Base-by-base conservation (phyloP, 1,140 invertebrate species). In the Bursaphelenchus mucronatus region DNA sequence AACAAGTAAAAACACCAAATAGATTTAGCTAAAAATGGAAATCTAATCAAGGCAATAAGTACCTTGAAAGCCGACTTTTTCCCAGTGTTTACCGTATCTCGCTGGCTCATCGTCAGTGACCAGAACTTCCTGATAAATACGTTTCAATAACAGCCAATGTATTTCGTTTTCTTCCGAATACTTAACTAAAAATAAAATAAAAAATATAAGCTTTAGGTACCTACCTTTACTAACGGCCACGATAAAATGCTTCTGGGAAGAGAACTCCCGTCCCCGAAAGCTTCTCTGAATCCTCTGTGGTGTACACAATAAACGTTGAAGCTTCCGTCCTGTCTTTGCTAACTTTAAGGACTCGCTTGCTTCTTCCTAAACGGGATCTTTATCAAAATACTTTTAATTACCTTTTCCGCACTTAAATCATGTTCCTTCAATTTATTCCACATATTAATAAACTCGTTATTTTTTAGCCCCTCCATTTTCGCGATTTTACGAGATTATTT, bases 41-140 rank as follows among this genome's bases (percentile, higher is more conserved):
- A 50, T 5, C 15, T 17, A 50, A 50, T 15, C 15, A 50, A 19
- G 15, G 5, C 15, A 50, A 19, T 17, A 1, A 15, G 49, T 15
- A 55, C 54, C 54, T 55, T 55, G 54, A 55, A 55, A 55, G n/a
- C 54, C 54, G 39, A 55, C 54, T 15, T n/a, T 55, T 55, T n/a
- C 13, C 54, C 54, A 55, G 30, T 55, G 54, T n/a, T 55, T 39
- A 15, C 54, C 54, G 6, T 15, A 55, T 21, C 54, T n/a, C n/a
- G 19, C 54, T 13, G 54, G 54, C 19, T 15, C n/a, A n/a, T 21
- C 19, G 19, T n/a, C n/a, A 2, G n/a, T 39, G 54, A 39, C n/a
- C 13, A n/a, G 1, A n/a, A 55, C n/a, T 15, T 55, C n/a, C 19
- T 15, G n/a, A 39, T 55, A 55, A 55, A 55, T 55, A n/a, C n/a